A percentile compares a stretch with the other conserved stretches of the same genome.
Evolutionary conservation across 2,113 vertebrate species (phyloP).

Genomic region (Leuciscus idus): DNA sequence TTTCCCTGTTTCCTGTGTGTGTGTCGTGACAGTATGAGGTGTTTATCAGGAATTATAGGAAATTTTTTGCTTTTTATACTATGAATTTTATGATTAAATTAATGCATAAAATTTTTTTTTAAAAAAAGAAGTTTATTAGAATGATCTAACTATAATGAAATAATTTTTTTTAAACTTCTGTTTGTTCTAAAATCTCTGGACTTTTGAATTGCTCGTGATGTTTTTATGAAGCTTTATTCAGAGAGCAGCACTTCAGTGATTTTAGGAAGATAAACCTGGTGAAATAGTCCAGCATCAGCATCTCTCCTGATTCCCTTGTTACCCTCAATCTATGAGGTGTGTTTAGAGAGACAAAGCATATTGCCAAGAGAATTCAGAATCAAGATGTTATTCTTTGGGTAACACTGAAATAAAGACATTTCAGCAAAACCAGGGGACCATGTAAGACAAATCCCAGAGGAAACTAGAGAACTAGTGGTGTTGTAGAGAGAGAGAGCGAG

Average conservation of each 20-base stretch:
- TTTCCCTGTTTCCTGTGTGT: too few relatives aligned
- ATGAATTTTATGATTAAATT: background rate
- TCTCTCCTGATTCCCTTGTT: background rate
- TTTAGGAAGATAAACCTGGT: background rate
- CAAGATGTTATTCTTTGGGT: conserved; percentile 42
- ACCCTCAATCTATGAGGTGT: background rate
- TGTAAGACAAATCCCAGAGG: conserved; percentile 49
- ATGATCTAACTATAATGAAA: background rate
- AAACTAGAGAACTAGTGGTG: conserved; percentile 15
- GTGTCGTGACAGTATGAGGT: background rate
- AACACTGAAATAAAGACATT: conserved; percentile 44
- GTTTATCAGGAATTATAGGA: background rate
- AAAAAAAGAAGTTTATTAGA: background rate
- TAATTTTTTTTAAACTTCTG: background rate
- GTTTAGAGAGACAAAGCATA: conserved; percentile 6
- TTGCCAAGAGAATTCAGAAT: conserved; percentile 26
- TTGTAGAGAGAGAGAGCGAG: background rate
- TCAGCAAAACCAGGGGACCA: conserved; percentile 46
- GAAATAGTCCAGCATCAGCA: conserved; percentile 8
- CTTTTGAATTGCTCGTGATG: background rate
- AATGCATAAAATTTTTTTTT: too few relatives aligned
- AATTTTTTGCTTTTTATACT: background rate
- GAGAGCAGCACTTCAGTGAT: conserved; percentile 17
- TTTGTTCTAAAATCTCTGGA: background rate
- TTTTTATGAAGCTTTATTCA: background rate